Percentiles rank a stretch among this genome's conserved stretches.
Conservation (phyloP, 1,140 invertebrate species). For the Trissolcus basalis region DNA sequence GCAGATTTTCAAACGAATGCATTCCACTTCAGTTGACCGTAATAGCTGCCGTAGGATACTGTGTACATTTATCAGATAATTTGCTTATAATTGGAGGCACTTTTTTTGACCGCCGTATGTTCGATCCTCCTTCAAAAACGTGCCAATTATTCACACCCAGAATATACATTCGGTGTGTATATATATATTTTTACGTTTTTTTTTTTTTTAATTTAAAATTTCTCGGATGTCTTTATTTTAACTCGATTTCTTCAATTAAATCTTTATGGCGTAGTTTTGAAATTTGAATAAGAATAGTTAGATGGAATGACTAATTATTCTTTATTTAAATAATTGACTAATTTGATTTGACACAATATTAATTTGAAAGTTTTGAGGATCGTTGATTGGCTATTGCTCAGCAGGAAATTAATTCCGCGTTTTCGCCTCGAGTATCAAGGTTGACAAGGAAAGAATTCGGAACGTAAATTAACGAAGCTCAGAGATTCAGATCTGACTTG, state of each 20-base stretch:
- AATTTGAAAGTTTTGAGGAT: constrained; percentile 50
- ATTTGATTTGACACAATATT: constrained; percentile 57
- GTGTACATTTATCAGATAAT: constrained; percentile 44
- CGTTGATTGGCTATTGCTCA: constrained; percentile 53
- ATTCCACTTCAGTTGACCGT: constrained; percentile 52
- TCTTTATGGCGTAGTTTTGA: no score
- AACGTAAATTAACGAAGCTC: constrained; percentile 57
- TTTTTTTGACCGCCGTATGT: no score
- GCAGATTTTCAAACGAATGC: constrained; percentile 40
- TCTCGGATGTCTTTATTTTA: no score
- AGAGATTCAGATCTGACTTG: constrained; percentile 53
- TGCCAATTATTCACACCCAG: no score
- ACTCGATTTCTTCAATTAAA: constrained; percentile 10
- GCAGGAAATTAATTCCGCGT: constrained; percentile 60
- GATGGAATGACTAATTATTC: constrained; percentile 13
- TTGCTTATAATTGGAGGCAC: constrained; percentile 21
- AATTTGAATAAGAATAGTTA: not conserved
- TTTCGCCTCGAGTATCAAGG: constrained; percentile 54
- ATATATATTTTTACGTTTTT: no score
- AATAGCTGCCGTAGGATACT: constrained; percentile 21
- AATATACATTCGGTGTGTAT: no score
- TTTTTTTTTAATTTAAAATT: no score
- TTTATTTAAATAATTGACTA: constrained; percentile 45
- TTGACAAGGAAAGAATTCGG: constrained; percentile 55
- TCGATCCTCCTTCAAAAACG: no score